phyloP scores from a whole-genome alignment of 1,140 invertebrate genomes.

The Zaprionus gabonicus region DNA sequence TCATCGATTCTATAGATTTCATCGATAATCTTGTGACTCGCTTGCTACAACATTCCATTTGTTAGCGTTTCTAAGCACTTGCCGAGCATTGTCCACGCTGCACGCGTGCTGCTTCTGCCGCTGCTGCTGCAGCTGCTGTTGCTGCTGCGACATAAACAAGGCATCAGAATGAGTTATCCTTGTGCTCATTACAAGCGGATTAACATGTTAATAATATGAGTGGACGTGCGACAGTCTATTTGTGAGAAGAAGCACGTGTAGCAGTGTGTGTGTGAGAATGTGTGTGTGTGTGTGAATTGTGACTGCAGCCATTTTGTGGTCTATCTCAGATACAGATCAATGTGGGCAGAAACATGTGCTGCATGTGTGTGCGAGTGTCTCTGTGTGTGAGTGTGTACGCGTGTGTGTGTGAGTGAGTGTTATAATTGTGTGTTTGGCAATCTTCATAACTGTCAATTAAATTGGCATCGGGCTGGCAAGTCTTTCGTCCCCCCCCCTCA shows the following conservation, averaged over 20 bases:
- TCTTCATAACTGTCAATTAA: constrained; percentile 83
- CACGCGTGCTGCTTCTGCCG: neutral
- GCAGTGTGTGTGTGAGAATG: constrained; percentile 1
- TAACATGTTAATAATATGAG: constrained; percentile 78
- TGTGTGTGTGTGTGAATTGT: constrained; percentile 6
- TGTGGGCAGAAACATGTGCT: constrained; percentile 46
- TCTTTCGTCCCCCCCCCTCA: neutral
- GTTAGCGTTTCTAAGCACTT: constrained; percentile 1
- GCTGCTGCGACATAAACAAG: constrained; percentile 43
- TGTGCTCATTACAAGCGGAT: constrained; percentile 80
- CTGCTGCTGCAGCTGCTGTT: neutral
- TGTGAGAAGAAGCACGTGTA: no score
- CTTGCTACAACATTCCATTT: neutral
- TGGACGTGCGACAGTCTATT: constrained; percentile 17
- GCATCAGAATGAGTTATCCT: constrained; percentile 71
- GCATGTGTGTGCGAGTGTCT: no score
- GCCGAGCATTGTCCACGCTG: constrained; percentile 10
- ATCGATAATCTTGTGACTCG: no score
- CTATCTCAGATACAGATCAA: constrained; percentile 49
- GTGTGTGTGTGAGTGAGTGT: constrained; percentile 54
- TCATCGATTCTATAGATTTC: neutral
- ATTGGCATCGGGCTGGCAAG: constrained; percentile 62
- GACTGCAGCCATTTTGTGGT: constrained; percentile 25
- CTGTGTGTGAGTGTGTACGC: neutral
- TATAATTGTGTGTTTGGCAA: constrained; percentile 82